Conservation (phyloP, 2,797 vertebrate genomes). For the Furcifer pardalis region DNA sequence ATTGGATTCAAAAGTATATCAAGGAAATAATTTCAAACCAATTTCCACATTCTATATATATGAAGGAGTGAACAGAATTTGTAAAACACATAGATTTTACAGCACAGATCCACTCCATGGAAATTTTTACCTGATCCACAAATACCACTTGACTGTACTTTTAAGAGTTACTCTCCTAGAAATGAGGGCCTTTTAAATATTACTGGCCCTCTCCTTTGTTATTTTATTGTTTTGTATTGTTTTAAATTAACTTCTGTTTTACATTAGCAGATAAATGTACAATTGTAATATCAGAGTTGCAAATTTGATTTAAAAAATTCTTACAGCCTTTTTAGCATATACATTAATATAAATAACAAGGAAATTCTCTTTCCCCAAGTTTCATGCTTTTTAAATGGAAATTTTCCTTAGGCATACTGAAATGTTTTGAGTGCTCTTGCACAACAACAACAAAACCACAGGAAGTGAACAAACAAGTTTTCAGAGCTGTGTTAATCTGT, state of each 20-base stretch:
- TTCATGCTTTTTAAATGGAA: background rate
- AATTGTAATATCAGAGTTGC: background rate
- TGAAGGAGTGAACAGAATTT: slow-evolving; percentile 45
- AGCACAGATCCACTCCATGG: background rate
- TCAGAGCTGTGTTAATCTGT: no score
- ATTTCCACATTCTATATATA: background rate
- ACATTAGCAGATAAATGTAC: background rate
- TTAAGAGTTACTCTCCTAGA: background rate
- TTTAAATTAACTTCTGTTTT: background rate
- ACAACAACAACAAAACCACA: slow-evolving; percentile 1
- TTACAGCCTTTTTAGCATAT: background rate
- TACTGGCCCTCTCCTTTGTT: background rate
- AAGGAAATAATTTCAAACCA: background rate
- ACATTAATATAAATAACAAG: background rate
- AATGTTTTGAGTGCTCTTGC: slow-evolving; percentile 23
- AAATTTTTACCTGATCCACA: background rate
- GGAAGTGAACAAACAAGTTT: background rate
- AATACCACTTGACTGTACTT: background rate
- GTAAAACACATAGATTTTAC: slow-evolving; percentile 9
- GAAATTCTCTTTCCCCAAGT: no score
- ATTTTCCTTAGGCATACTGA: slow-evolving; percentile 21
- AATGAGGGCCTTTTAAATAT: background rate
- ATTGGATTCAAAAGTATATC: slow-evolving; percentile 25
- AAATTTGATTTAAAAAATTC: background rate
- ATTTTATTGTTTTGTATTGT: background rate